phyloP scores from a whole-genome alignment of 2,888 invertebrate genomes.

The Tanytarsus gracilentus region DNA sequence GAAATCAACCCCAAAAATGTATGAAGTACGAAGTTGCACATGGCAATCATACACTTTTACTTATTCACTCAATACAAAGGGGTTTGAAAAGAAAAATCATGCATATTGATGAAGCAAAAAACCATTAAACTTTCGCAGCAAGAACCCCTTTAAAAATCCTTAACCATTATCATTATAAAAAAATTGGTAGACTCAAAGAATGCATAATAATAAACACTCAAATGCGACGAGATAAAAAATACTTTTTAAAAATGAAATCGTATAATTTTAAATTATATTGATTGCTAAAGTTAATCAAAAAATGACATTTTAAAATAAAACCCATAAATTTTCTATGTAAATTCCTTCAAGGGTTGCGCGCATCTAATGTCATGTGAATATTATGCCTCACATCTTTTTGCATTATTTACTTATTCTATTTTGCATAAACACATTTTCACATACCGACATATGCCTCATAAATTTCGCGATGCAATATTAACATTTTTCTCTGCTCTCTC shows the following conservation, averaged over 20 bases:
- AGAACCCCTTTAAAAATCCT: too few relatives aligned
- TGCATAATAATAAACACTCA: too few relatives aligned
- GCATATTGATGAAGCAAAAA: slow-evolving; percentile 19
- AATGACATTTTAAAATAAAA: neutral
- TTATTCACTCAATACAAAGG: neutral
- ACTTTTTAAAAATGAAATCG: too few relatives aligned
- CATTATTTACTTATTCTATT: neutral
- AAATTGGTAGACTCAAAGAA: too few relatives aligned
- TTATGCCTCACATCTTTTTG: neutral
- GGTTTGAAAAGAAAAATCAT: neutral
- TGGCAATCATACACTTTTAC: neutral
- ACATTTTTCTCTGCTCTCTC: too few relatives aligned
- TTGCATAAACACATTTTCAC: neutral
- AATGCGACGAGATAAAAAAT: too few relatives aligned
- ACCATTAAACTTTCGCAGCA: too few relatives aligned
- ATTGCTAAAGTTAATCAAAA: neutral
- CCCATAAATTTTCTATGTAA: neutral
- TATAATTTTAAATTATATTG: too few relatives aligned
- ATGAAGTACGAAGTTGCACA: too few relatives aligned
- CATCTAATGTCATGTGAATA: too few relatives aligned
- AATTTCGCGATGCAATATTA: slow-evolving; percentile 10
- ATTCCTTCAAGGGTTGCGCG: neutral
- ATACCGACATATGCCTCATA: slow-evolving; percentile 8
- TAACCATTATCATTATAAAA: too few relatives aligned
- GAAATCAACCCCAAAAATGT: slow-evolving; percentile 18